phyloP scores from a whole-genome alignment of 2,797 vertebrate genomes.

The Rhabdomys pumilio region DNA sequence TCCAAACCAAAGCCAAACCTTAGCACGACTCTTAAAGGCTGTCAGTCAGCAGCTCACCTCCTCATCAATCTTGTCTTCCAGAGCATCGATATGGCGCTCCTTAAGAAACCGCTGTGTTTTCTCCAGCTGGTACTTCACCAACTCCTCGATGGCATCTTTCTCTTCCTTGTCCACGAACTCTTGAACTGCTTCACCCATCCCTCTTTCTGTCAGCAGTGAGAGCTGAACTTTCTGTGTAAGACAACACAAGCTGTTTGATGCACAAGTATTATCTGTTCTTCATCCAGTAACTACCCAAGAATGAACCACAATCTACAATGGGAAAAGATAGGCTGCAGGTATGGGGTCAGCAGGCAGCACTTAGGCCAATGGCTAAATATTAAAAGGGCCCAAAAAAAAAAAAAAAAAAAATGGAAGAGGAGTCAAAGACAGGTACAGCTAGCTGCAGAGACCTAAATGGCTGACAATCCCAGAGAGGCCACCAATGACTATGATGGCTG shows the following conservation, averaged over 20 bases:
- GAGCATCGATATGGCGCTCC: constrained; percentile 92
- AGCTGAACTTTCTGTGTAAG: constrained; percentile 94
- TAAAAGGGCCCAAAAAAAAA: background rate
- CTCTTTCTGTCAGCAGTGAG: constrained; percentile 97
- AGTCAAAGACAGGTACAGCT: background rate
- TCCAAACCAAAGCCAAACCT: background rate
- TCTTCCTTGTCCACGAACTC: constrained; percentile 99
- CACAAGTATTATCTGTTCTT: background rate
- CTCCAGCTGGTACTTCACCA: constrained; percentile 97
- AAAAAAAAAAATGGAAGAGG: background rate
- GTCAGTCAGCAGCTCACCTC: constrained; percentile 90
- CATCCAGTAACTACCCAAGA: constrained; percentile 30
- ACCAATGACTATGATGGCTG: background rate
- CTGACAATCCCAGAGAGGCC: background rate
- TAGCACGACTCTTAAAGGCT: background rate
- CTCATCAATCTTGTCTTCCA: constrained; percentile 95
- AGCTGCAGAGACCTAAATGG: background rate
- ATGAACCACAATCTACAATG: background rate
- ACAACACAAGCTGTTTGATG: background rate
- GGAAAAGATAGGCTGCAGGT: background rate
- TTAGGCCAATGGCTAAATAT: background rate
- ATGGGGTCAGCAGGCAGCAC: background rate
- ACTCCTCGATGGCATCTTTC: constrained; percentile 96
- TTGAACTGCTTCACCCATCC: constrained; percentile 98
- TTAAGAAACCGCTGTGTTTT: constrained; percentile 97